phyloP scores from a whole-genome alignment of 2,888 invertebrate genomes.

The Agriotes lineatus region DNA sequence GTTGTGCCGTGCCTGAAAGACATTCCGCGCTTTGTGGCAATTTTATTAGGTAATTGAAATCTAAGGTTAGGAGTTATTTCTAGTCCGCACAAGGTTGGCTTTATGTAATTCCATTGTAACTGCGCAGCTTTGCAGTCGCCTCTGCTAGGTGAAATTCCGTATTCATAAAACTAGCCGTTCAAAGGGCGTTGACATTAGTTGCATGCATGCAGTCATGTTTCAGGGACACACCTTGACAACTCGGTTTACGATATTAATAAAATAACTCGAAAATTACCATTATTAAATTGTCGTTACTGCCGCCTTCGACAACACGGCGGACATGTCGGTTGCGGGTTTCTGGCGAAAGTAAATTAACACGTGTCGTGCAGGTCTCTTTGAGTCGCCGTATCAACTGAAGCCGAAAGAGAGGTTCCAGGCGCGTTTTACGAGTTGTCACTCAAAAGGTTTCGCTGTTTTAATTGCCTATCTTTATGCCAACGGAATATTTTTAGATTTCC shows the following conservation, averaged over 20 bases:
- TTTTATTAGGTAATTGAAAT: no score
- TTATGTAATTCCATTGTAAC: no score
- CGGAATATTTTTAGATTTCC: background rate
- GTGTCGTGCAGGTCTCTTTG: slow-evolving; percentile 25
- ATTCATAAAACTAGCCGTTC: slow-evolving; percentile 18
- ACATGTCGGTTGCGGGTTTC: background rate
- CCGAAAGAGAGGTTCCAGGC: slow-evolving; percentile 7
- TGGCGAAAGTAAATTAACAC: slow-evolving; percentile 1
- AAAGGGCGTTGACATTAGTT: slow-evolving; percentile 18
- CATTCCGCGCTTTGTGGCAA: no score
- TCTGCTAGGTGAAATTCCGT: slow-evolving; percentile 2
- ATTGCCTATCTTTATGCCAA: slow-evolving; percentile 1
- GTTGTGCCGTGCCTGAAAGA: no score
- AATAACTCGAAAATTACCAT: slow-evolving; percentile 9
- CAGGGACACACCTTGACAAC: slow-evolving; percentile 26
- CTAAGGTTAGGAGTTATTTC: no score
- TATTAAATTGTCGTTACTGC: slow-evolving; percentile 12
- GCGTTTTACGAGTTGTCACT: background rate
- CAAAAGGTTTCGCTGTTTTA: slow-evolving; percentile 1
- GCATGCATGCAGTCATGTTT: slow-evolving; percentile 26
- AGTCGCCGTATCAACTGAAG: slow-evolving; percentile 1
- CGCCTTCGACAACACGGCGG: background rate
- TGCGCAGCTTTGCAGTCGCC: no score
- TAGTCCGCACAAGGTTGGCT: no score
- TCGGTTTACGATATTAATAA: slow-evolving; percentile 19